A percentile compares a stretch with the other conserved stretches of the same genome.
Evolutionary conservation across 2,888 invertebrate genomes (phyloP).

Genomic region (Camptogramma bilineatum): DNA sequence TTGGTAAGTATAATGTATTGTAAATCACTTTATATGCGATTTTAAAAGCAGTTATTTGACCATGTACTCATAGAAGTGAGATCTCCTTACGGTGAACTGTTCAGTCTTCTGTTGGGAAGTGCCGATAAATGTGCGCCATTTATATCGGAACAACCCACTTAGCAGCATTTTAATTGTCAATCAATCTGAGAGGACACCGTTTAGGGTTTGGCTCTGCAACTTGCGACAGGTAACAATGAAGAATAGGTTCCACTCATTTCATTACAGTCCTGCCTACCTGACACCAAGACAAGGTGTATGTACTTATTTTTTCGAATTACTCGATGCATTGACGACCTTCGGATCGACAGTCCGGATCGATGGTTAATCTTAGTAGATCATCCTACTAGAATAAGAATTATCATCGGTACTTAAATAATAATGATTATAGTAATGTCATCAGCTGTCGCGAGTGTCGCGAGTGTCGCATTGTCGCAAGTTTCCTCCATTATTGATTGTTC

Average conservation of each 20-base stretch:
- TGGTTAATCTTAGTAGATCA: no score
- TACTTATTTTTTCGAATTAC: no score
- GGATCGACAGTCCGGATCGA: no score
- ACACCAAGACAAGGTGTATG: no score
- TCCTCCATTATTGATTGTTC: constrained; percentile 15
- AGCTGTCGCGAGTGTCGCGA: not conserved
- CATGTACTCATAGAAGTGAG: not conserved
- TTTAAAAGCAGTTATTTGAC: not conserved
- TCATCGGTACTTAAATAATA: no score
- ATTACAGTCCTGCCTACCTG: no score
- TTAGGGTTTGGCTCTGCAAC: not conserved
- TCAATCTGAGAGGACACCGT: constrained; percentile 46
- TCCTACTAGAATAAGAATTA: no score
- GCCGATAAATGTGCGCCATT: constrained; percentile 52
- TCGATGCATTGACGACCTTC: no score
- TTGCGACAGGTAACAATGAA: not conserved
- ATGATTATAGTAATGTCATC: not conserved
- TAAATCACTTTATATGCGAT: no score
- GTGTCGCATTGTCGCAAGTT: not conserved
- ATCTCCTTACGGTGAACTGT: not conserved
- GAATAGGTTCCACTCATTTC: no score
- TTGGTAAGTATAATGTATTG: no score
- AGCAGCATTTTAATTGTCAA: constrained; percentile 54
- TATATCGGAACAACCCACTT: constrained; percentile 47
- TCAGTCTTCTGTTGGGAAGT: constrained; percentile 18